Base-by-base conservation (phyloP, 1,140 invertebrate species). In the Platyscapa corneri region DNA sequence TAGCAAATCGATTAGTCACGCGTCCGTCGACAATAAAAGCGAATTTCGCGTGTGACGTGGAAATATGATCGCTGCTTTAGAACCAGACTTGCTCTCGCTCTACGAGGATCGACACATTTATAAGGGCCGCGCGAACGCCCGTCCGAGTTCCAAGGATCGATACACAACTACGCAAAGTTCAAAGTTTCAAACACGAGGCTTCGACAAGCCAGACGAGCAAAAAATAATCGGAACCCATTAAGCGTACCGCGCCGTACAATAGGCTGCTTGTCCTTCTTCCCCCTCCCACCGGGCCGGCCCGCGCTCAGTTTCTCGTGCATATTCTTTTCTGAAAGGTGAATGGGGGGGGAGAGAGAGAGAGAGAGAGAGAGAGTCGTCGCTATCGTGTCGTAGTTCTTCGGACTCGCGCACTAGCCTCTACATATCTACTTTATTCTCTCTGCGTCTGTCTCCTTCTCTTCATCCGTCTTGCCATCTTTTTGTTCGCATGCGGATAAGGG, bases 401-500 rank as follows among this genome's bases (percentile, higher is more conserved):
- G 56, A 27, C 23, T 60, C 20, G n/a, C 72, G 27, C 20, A 23
- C 56, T 42, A 67, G 27, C 53, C 81, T 77, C 74, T 30, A n/a
- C n/a, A n/a, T n/a, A n/a, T n/a, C n/a, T n/a, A n/a, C n/a, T n/a
- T n/a, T n/a, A n/a, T n/a, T n/a, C n/a, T n/a, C n/a, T n/a, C n/a
- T n/a, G n/a, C n/a, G 0, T 75, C 67, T 64, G n/a, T 65, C 84
- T 60, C 23, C 32, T 6, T 18, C n/a, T 70, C 70, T 79, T n/a
- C 23, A n/a, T 65, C 27, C 23, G 42, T 85, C 53, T 65, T 79
- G 23, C 53, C 77, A 39, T 86, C 82, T 84, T 83, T 84, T 79
- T 77, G 87, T 86, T 82, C 86, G 76, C 86, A 67, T 88, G 87
- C 87, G 87, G n/a, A 77, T 74, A 84, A 74, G 76, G 81, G 88